Percentiles rank a stretch among this genome's conserved stretches.
These are phyloP conservation scores for Aspidoscelis tigris DNA, from an alignment of 2,113 vertebrate species.

Conservation along the genomic window DNA sequence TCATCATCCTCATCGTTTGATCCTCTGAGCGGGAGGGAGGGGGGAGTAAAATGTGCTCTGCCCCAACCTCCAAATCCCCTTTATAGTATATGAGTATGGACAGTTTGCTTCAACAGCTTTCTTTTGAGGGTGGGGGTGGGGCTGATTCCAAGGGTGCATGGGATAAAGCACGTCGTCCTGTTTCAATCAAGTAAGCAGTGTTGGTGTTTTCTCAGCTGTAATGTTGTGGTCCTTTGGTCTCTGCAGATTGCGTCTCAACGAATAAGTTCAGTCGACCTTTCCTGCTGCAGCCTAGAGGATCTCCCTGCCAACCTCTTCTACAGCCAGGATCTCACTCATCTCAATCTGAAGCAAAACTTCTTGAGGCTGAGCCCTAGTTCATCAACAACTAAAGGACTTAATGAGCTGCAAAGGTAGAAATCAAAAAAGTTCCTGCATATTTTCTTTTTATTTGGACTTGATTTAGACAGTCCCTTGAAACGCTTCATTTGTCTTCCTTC, in stretches of 20 bases:
- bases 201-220: not conserved
- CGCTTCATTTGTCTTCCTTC: not conserved
- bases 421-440: not conserved
- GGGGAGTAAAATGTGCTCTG: too few species aligned
- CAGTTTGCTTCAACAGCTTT: not conserved
- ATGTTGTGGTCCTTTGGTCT: constrained; percentile 41
- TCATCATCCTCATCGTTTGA: too few species aligned
- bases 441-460: not conserved
- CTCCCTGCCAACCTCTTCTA: constrained; percentile 96
- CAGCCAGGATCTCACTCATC: constrained; percentile 98
- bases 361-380: constrained; percentile 76
- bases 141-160: not conserved
- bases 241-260: constrained; percentile 94
- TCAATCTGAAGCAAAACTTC: constrained; percentile 98
- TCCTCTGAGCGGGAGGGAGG: too few species aligned
- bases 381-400: constrained; percentile 81
- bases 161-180: not conserved
- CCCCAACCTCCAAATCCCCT: too few species aligned
- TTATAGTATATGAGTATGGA: too few species aligned
- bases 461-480: not conserved
- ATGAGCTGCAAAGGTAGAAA: constrained; percentile 90
- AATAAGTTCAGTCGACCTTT: constrained; percentile 97
- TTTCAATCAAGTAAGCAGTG: constrained; percentile 3
- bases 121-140: too few species aligned
- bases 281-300: constrained; percentile 94